Base-by-base conservation (phyloP, 2,888 invertebrate species). In the Caenorhabditis imperialis region DNA sequence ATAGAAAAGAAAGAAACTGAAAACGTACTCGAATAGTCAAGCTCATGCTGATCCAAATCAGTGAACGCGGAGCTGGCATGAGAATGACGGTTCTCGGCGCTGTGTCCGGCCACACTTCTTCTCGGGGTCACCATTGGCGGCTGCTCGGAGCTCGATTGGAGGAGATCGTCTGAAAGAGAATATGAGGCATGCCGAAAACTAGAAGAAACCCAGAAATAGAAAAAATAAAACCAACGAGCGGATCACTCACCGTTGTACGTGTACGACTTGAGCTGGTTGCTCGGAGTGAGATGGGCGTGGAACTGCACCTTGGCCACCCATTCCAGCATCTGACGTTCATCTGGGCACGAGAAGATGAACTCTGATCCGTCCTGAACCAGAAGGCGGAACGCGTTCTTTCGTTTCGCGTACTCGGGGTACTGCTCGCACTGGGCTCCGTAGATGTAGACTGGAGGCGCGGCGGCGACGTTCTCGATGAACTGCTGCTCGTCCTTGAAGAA, bases 401-500 rank as follows among this genome's bases (percentile, higher is more conserved):
- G 93, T 89, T 98, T 98, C 14, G 94, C 94, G 90, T 98, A 98
- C 90, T 98, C 96, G 27, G 93, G 92, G 1, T 96, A 96, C 8
- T 93, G 92, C 62, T 92, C 92, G 89, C 95, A 96, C 42, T 91
- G 91, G 0, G 96, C 95, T 89, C 93, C 91, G 84, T 89, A 88
- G 55, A 91, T 86, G 77, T 88, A 88, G n/a, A 90, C 82, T 18
- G 90, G 89, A 0, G 90, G 88, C 1, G 89, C 83, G 8, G 84
- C 79, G 14, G 88, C 88, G 90, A 94, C 93, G 85, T 94, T 93
- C 80, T 92, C 92, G 74, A 92, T 91, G 90, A 96, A 96, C 89
- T 95, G 95, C 82, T 93, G 92, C 87, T 94, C 93, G 88, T 96
- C 88, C 79, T 96, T 93, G 91, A 98, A 99, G 93, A 99, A 98